Conservation (phyloP, 2,888 invertebrate genomes). For the Tenthredo amoena region DNA sequence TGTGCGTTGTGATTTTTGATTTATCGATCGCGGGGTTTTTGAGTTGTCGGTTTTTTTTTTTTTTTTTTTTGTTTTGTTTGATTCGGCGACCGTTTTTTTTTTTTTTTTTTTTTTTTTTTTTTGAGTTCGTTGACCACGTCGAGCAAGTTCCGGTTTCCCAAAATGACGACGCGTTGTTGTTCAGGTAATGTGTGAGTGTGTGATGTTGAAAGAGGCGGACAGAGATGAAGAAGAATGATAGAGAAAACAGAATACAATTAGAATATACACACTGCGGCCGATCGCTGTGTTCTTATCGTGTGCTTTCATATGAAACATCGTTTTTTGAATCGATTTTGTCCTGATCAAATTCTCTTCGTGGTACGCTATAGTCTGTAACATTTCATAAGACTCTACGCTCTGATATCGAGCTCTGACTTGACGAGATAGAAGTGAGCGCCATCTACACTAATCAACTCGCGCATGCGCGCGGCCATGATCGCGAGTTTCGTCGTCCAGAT, state of each 20-base stretch:
- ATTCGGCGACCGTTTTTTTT: constrained; percentile 50
- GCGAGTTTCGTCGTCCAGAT: background rate
- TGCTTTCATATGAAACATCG: constrained; percentile 30
- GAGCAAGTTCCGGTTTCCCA: constrained; percentile 71
- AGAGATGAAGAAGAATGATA: constrained; percentile 71
- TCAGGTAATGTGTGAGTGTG: constrained; percentile 68
- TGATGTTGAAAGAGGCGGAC: constrained; percentile 71
- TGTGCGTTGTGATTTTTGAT: constrained; percentile 40
- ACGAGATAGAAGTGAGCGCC: constrained; percentile 11
- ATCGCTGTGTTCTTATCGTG: constrained; percentile 28
- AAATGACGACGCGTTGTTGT: constrained; percentile 67
- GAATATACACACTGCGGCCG: constrained; percentile 63
- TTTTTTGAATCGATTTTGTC: background rate
- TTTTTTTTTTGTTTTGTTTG: constrained; percentile 54
- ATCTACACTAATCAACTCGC: background rate
- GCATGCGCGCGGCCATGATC: background rate
- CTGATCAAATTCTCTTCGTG: background rate
- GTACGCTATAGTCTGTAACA: background rate
- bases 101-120: constrained; percentile 53
- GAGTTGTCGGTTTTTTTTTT: constrained; percentile 57
- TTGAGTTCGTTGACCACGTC: constrained; percentile 68
- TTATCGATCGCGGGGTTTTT: constrained; percentile 55
- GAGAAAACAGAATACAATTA: constrained; percentile 74
- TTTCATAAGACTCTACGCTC: background rate
- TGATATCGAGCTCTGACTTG: background rate